These are phyloP conservation scores for Eudorcas thomsonii DNA, from an alignment of 2,113 vertebrate genomes.

Conservation along the genomic window DNA sequence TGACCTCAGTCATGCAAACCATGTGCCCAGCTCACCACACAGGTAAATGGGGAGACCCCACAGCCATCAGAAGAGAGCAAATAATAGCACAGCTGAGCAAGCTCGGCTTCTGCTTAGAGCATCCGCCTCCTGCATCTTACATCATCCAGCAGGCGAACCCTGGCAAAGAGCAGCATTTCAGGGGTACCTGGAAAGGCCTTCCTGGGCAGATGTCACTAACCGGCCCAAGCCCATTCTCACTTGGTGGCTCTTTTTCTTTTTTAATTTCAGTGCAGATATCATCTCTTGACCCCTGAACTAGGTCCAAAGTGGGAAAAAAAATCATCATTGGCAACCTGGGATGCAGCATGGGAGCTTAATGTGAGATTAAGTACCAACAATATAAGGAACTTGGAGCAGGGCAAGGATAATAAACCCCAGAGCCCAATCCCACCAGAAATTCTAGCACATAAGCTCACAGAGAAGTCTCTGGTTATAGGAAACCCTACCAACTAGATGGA, in stretches of 20 bases:
- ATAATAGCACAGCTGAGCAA: background rate
- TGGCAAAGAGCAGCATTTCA: too few relatives aligned
- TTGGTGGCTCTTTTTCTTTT: background rate
- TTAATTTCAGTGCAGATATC: too few relatives aligned
- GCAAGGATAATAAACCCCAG: rapidly evolving
- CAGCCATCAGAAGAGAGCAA: rapidly evolving
- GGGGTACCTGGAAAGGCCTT: background rate
- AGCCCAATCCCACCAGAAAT: background rate
- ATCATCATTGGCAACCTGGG: background rate
- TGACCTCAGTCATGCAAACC: background rate
- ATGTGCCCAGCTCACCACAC: rapidly evolving
- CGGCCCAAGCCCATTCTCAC: background rate
- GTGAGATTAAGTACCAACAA: rapidly evolving
- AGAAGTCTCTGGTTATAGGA: background rate
- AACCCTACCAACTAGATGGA: background rate
- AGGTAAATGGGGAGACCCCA: rapidly evolving
- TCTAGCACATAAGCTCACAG: background rate
- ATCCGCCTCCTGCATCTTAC: background rate
- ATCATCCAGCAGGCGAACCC: background rate
- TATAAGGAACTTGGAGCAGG: background rate
- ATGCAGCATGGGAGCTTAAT: background rate
- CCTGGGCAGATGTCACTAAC: background rate
- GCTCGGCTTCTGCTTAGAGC: background rate
- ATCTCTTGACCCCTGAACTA: background rate
- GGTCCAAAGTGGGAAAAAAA: background rate